phyloP scores from a whole-genome alignment of 2,888 invertebrate species.

The Sinohyriopsis cumingii region DNA sequence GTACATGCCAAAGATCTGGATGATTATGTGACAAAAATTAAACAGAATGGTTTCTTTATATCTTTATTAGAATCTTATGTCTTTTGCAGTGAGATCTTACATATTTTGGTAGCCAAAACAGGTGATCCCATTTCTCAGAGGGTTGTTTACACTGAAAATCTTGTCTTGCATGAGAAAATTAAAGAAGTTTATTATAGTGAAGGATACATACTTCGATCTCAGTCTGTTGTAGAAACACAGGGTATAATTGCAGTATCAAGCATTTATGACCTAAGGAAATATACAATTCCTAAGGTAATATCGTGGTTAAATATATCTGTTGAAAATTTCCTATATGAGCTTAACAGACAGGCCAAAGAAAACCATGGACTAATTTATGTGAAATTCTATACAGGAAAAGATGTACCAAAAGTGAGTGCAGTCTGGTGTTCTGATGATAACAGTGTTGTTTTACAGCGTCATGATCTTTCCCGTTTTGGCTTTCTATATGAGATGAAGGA shows the following conservation, averaged over 20 bases:
- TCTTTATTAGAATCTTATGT: conserved; percentile 26
- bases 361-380: conserved; percentile 43
- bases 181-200: background rate
- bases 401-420: conserved; percentile 52
- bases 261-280: too few relatives aligned
- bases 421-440: conserved; percentile 47
- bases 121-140: conserved; percentile 7
- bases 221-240: conserved; percentile 8
- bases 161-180: conserved; percentile 6
- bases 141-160: conserved; percentile 11
- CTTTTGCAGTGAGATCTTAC: conserved; percentile 5
- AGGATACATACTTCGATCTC: conserved; percentile 11
- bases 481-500: conserved; percentile 59
- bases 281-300: background rate
- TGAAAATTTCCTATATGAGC: conserved; percentile 53
- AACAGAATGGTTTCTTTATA: conserved; percentile 9
- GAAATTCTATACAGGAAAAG: conserved; percentile 54
- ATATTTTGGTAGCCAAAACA: conserved; percentile 28
- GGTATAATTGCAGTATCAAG: background rate
- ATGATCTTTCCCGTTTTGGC: conserved; percentile 60
- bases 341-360: conserved; percentile 37
- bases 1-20: conserved; percentile 17
- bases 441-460: conserved; percentile 55
- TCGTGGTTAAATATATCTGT: conserved; percentile 43
- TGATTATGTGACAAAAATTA: conserved; percentile 6